These are phyloP conservation scores for Hepsetus odoe DNA, from an alignment of 2,113 vertebrate genomes.

Conservation along the genomic window DNA sequence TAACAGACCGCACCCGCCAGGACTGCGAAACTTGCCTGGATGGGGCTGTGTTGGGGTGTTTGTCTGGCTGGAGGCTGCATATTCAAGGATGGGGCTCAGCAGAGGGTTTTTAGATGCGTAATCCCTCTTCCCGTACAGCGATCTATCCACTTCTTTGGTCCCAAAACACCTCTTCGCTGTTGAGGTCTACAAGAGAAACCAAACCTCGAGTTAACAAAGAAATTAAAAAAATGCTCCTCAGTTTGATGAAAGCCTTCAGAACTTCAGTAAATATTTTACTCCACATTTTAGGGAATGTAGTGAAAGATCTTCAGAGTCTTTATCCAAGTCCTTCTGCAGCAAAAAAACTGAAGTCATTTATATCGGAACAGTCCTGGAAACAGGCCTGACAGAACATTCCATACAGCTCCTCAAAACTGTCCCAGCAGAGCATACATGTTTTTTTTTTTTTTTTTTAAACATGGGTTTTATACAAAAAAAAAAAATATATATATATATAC, in stretches of 20 bases:
- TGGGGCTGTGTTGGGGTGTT: slow-evolving; percentile 9
- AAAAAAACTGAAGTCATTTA: no score
- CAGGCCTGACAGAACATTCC: no score
- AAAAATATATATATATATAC: no score
- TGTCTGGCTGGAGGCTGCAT: slow-evolving; percentile 28
- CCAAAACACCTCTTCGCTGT: slow-evolving; percentile 58
- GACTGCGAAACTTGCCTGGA: not conserved
- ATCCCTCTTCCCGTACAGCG: slow-evolving; percentile 71
- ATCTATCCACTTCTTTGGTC: slow-evolving; percentile 70
- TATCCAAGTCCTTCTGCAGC: no score
- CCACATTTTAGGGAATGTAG: not conserved
- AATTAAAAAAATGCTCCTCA: not conserved
- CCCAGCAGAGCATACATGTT: no score
- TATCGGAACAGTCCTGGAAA: no score
- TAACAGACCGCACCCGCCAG: no score
- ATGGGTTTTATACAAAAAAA: no score
- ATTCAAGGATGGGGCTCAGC: slow-evolving; percentile 75
- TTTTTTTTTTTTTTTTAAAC: no score
- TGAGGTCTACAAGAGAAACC: slow-evolving; percentile 6
- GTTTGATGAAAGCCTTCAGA: not conserved
- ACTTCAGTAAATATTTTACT: not conserved
- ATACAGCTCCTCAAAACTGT: no score
- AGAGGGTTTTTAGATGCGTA: slow-evolving; percentile 74
- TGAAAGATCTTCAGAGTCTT: no score
- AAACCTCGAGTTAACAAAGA: not conserved